Conservation (phyloP, 2,888 invertebrate species). For the Lasioglossum leucozonium region DNA sequence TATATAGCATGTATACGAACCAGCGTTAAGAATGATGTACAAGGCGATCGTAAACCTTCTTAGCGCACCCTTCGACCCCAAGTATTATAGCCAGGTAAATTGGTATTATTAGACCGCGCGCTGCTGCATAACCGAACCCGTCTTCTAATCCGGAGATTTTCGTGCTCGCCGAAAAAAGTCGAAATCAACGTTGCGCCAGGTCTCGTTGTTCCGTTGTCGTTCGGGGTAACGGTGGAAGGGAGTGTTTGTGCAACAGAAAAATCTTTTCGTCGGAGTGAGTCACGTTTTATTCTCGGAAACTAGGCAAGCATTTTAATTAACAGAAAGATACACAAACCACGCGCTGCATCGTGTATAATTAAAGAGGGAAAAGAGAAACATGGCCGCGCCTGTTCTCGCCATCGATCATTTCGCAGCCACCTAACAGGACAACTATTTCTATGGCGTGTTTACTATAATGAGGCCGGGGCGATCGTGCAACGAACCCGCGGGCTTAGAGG, state of each 20-base stretch:
- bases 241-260: not conserved
- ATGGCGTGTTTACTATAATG: constrained; percentile 54
- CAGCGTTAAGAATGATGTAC: constrained; percentile 2
- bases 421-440: constrained; percentile 58
- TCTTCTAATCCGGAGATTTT: not conserved
- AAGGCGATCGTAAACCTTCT: constrained; percentile 3
- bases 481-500: constrained; percentile 50
- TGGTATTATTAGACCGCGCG: not conserved
- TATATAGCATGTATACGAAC: not conserved
- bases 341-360: constrained; percentile 10
- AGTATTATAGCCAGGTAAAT: not conserved
- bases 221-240: not conserved
- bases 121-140: not conserved
- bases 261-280: not conserved
- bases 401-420: constrained; percentile 51
- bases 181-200: not conserved
- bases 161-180: not conserved
- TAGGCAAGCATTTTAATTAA: constrained; percentile 16
- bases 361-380: constrained; percentile 30
- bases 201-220: not conserved
- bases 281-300: constrained; percentile 5
- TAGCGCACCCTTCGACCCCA: not conserved
- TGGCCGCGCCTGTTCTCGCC: constrained; percentile 25
- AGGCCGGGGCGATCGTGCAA: constrained; percentile 59
- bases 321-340: constrained; percentile 8